Evolutionary conservation across 1,140 invertebrate genomes (phyloP).

Genomic region (Drosophila trapezifrons): DNA sequence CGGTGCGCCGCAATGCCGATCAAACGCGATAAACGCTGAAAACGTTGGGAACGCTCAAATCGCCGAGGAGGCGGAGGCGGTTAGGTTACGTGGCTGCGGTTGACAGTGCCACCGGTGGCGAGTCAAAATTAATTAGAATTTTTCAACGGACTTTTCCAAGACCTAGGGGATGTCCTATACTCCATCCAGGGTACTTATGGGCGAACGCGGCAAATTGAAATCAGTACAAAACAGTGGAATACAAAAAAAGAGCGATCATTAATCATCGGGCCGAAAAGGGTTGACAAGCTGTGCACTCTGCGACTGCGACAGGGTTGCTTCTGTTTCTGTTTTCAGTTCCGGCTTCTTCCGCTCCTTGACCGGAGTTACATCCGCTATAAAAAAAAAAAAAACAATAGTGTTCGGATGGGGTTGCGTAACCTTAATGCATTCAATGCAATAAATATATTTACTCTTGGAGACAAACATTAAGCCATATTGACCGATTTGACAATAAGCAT

Average conservation of each 20-base stretch:
- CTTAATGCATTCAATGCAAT: slow-evolving; percentile 40
- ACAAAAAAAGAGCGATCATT: slow-evolving; percentile 69
- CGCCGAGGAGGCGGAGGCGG: slow-evolving; percentile 12
- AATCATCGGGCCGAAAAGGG: slow-evolving; percentile 73
- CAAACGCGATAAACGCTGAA: slow-evolving; percentile 75
- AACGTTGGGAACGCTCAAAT: slow-evolving; percentile 12
- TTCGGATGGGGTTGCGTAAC: slow-evolving; percentile 19
- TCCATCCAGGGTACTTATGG: slow-evolving; percentile 20
- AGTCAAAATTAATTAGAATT: slow-evolving; percentile 83
- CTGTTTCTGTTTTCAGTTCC: slow-evolving; percentile 14
- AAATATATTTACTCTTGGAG: neutral
- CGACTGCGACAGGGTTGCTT: slow-evolving; percentile 33
- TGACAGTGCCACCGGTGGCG: slow-evolving; percentile 80
- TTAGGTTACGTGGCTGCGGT: slow-evolving; percentile 63
- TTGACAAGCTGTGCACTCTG: slow-evolving; percentile 67
- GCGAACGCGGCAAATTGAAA: slow-evolving; percentile 68
- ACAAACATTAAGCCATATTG: slow-evolving; percentile 22
- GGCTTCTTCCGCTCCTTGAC: slow-evolving; percentile 44
- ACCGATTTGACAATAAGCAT: neutral
- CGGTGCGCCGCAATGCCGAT: slow-evolving; percentile 76
- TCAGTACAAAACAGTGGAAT: slow-evolving; percentile 69
- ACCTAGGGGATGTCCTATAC: slow-evolving; percentile 18
- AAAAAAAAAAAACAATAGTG: neutral
- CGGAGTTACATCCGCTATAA: slow-evolving; percentile 44
- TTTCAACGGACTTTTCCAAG: slow-evolving; percentile 54